Conservation (phyloP, 2,888 invertebrate genomes). For the Brenthis ino region DNA sequence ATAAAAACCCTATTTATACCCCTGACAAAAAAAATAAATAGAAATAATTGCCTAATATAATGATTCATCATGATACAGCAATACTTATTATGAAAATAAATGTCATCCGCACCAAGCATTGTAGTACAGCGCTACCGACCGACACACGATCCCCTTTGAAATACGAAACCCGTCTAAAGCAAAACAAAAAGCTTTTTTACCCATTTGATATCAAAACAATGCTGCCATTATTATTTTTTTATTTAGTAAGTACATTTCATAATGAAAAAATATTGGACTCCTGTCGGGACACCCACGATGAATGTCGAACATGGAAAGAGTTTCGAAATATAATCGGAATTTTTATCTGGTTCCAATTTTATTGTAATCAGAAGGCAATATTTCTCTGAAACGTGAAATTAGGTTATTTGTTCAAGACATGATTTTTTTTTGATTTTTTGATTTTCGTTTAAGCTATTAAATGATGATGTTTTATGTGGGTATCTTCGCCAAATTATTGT, state of each 20-base stretch:
- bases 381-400: too few relatives aligned
- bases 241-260: conserved; percentile 3
- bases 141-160: conserved; percentile 22
- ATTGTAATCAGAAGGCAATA: too few relatives aligned
- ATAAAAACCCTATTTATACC: neutral
- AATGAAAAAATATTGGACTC: neutral
- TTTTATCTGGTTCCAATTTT: neutral
- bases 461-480: too few relatives aligned
- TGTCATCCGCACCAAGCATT: conserved; percentile 1
- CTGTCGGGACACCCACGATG: conserved; percentile 13
- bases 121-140: conserved; percentile 7
- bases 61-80: neutral
- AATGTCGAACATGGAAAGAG: neutral
- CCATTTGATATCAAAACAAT: conserved; percentile 17
- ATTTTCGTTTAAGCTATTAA: too few relatives aligned
- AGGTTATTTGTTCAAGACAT: too few relatives aligned
- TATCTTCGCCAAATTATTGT: too few relatives aligned
- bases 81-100: neutral
- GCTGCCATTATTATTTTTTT: conserved; percentile 10
- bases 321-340: neutral
- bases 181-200: conserved; percentile 15
- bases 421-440: too few relatives aligned
- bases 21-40: neutral
- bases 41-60: neutral
- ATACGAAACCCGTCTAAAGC: conserved; percentile 8